Evolutionary conservation across 2,797 vertebrate species (phyloP).

Genomic region (Glyptemys insculpta): DNA sequence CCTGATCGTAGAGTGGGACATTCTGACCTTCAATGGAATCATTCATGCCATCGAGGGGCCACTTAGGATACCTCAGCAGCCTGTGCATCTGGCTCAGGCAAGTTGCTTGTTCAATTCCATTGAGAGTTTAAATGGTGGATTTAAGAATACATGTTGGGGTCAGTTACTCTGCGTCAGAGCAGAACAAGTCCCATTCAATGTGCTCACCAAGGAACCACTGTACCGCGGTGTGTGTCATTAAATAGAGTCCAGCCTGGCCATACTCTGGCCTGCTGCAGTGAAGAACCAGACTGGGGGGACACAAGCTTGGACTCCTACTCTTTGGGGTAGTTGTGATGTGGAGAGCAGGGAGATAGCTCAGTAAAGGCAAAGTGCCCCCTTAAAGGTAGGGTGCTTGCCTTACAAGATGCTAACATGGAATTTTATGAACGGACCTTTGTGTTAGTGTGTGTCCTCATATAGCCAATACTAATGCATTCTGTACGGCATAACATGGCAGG

Average conservation of each 20-base stretch:
- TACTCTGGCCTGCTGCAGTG: neutral
- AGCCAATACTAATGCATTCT: no score
- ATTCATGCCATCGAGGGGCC: conserved; percentile 92
- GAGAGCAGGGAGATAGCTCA: no score
- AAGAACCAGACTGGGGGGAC: no score
- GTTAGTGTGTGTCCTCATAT: no score
- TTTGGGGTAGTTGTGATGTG: neutral
- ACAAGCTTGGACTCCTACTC: no score
- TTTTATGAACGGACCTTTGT: no score
- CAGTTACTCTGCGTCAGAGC: neutral
- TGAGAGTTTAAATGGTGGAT: rapidly evolving
- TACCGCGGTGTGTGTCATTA: no score
- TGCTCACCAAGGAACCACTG: neutral
- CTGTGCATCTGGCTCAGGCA: conserved; percentile 62
- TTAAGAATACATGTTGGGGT: neutral
- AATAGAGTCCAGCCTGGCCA: no score
- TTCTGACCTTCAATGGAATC: conserved; percentile 91
- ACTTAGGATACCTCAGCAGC: conserved; percentile 80
- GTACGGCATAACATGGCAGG: no score
- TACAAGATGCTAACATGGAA: neutral
- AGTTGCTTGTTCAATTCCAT: neutral
- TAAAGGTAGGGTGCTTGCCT: neutral
- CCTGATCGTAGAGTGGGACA: conserved; percentile 90
- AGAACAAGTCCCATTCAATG: neutral
- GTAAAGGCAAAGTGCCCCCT: no score